Base-by-base conservation (phyloP, 2,888 invertebrate species). In the Drosophila meridiana region DNA sequence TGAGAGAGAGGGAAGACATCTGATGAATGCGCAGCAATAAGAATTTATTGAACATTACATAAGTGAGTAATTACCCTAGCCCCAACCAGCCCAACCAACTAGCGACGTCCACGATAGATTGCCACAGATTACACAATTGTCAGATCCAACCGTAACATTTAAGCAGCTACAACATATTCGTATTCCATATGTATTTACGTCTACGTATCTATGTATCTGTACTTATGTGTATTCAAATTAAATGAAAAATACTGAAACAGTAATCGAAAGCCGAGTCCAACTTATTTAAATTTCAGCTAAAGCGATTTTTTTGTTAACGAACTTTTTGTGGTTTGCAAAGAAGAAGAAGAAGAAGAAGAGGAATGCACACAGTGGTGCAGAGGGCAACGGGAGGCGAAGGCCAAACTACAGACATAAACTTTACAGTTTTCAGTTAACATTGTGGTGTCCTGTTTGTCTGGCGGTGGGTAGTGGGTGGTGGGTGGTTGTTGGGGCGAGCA, bases 391-490 rank as follows among this genome's bases (percentile, higher is more conserved):
- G 61, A 32, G 56, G 40, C 48, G 60, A 69, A 47, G 72, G 76
- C 67, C 58, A 69, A 65, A 66, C 76, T 82, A 69, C 79, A 75
- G 75, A 73, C 77, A 80, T 81, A 82, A 84, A 84, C 73, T 84
- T 82, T 83, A 77, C 80, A 78, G 50, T 65, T 68, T 61, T 52
- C 61, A 58, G 71, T 52, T 47, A 57, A 58, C 78, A 69, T 32
- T 52, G 61, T 71, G 53, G 70, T 28, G 47, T 28, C 7, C 28
- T 47, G 47, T 47, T 69, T 47, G 52, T 64, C 67, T 73, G 66
- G 14, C 34, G 64, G 45, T 13, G 32, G 60, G 36, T 14, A 40
- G 40, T 1, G 2, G 70, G 64, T 43, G 52, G 64, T 62, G 71
- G 62, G 20, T 34, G 66, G 43, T 14, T 34, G 60, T 6, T 8